phyloP scores from a whole-genome alignment of 2,113 vertebrate species.

The Epinephelus lanceolatus region DNA sequence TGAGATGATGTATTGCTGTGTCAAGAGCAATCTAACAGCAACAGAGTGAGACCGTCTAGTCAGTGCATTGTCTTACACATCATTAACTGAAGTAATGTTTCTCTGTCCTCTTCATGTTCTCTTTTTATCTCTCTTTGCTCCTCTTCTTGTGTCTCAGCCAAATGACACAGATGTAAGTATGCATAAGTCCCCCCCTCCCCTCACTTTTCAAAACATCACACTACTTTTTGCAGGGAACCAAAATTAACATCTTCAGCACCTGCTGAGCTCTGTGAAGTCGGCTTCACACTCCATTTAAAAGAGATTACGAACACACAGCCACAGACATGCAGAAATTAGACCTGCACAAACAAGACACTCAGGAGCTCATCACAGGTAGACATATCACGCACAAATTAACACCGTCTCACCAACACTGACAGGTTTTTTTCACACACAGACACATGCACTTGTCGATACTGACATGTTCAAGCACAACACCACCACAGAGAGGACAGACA shows the following conservation, averaged over 20 bases:
- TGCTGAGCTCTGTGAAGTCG: constrained; percentile 51
- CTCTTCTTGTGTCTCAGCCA: constrained; percentile 54
- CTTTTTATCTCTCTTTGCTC: constrained; percentile 29
- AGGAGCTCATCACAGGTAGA: constrained; percentile 30
- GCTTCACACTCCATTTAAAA: constrained; percentile 53
- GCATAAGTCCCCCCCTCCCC: constrained; percentile 7
- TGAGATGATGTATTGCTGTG: background rate
- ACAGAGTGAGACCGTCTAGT: constrained; percentile 14
- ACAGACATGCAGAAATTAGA: constrained; percentile 7
- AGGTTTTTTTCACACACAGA: background rate
- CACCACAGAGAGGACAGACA: background rate
- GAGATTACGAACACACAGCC: constrained; percentile 33
- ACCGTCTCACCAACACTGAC: constrained; percentile 33
- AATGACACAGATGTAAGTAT: constrained; percentile 81
- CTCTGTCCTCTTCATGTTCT: constrained; percentile 21
- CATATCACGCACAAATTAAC: constrained; percentile 32
- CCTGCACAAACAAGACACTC: constrained; percentile 29
- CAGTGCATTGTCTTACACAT: constrained; percentile 20
- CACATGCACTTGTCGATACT: constrained; percentile 9
- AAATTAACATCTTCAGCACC: constrained; percentile 43
- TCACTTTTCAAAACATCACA: constrained; percentile 27
- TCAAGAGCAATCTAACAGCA: constrained; percentile 8
- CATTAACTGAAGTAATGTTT: constrained; percentile 53
- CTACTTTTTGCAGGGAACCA: constrained; percentile 8
- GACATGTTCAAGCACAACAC: constrained; percentile 38